Evolutionary conservation across 2,888 invertebrate genomes (phyloP).

Genomic region (Drosophila eohydei): DNA sequence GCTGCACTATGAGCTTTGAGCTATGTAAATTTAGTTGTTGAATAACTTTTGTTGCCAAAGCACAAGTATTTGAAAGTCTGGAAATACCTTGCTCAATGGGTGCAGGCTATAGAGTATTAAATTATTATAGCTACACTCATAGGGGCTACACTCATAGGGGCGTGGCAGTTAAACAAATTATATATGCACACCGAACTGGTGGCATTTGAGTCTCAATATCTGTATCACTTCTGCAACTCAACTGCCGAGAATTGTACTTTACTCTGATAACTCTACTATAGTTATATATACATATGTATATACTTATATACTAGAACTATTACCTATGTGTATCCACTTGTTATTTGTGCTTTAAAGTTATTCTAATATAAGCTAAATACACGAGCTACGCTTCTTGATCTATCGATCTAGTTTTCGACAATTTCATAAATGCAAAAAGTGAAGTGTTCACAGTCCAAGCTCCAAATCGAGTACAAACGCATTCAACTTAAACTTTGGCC

Average conservation of each 20-base stretch:
- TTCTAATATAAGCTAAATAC: not conserved
- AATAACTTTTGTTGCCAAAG: too few relatives aligned
- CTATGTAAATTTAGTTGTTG: too few relatives aligned
- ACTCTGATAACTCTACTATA: not conserved
- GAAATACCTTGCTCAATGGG: too few relatives aligned
- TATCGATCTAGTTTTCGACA: not conserved
- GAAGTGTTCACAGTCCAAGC: not conserved
- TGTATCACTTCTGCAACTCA: not conserved
- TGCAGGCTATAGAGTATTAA: too few relatives aligned
- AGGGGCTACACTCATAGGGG: too few relatives aligned
- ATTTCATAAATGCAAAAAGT: not conserved
- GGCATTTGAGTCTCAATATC: not conserved
- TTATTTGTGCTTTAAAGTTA: not conserved
- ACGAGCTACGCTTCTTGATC: not conserved
- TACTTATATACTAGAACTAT: not conserved
- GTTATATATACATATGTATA: too few relatives aligned
- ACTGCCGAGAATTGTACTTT: not conserved
- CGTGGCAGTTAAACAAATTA: not conserved
- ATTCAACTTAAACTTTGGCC: slow-evolving; percentile 2
- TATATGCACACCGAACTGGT: not conserved
- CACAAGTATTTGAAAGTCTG: too few relatives aligned
- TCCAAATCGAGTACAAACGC: not conserved
- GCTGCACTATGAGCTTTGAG: too few relatives aligned
- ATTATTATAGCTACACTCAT: too few relatives aligned
- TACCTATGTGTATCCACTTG: not conserved